Base-by-base conservation (phyloP, 2,797 vertebrate species). In the Vespertilio murinus region DNA sequence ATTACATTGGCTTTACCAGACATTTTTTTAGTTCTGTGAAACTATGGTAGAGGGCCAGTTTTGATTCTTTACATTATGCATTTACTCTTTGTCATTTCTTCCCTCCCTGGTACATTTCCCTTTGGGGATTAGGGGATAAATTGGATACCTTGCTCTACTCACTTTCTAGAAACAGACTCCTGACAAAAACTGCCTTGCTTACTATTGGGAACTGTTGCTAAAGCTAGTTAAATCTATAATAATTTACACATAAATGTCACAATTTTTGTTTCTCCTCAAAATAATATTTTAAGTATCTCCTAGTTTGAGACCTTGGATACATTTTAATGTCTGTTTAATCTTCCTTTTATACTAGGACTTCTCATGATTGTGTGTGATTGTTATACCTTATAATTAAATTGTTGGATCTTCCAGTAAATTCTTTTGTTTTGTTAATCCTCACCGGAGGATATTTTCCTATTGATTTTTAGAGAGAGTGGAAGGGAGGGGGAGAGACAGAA, bases 261-360 rank as follows among this genome's bases (percentile, higher is more conserved):
- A 33, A 6, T 75, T 74, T 84, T 86, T 95, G 35, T 90, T 91
- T 91, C 20, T 70, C 90, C 12, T 84, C 56, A 67, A 42, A 81
- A 61, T 78, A 78, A 3, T 95, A 61, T 75, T 91, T 65, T 83
- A 78, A 91, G 12, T 94, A 22, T 88, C 11, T 22, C 11, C 28
- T 77, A 11, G 45, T 40, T 54, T 74, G 80, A 95, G 56, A 25
- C 35, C 14, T 90, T 90, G 67, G 47, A 49, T 81, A 85, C 42
- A 71, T 87, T 93, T 87, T 83, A 38, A 8, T 56, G 73, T 74
- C 1, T 56, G 13, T 88, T 86, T 16, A 94, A 38, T 6, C 25
- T 80, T 92, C 25, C 25, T 95, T 61, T 6, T 86, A 6, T 89
- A 75, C 83, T 23, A 77, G 23, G 77, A 73, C 20, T 91, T 91